phyloP scores from a whole-genome alignment of 1,140 invertebrate species.

The Diabrotica undecimpunctata region DNA sequence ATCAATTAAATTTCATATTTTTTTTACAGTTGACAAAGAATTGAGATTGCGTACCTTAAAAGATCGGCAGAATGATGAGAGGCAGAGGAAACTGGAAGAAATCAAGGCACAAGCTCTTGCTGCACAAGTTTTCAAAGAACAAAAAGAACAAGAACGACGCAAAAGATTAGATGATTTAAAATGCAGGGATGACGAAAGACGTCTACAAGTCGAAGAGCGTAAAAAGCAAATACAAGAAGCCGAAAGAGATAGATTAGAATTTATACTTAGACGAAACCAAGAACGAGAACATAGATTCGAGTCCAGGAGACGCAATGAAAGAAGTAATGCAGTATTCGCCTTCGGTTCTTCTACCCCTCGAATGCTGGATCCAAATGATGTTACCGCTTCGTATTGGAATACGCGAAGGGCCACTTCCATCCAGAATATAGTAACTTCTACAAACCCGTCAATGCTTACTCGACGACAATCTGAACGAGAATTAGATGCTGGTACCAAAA shows the following conservation, averaged over 20 bases:
- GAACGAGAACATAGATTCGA: constrained; percentile 80
- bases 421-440: constrained; percentile 66
- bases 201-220: constrained; percentile 77
- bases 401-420: constrained; percentile 80
- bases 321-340: constrained; percentile 70
- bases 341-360: constrained; percentile 86
- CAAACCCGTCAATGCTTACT: constrained; percentile 65
- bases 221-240: constrained; percentile 84
- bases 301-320: constrained; percentile 65
- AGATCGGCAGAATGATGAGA: constrained; percentile 81
- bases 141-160: constrained; percentile 79
- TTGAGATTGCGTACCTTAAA: constrained; percentile 63
- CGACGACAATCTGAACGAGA: constrained; percentile 79
- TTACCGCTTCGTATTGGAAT: constrained; percentile 74
- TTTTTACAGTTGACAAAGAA: constrained; percentile 51
- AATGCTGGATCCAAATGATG: constrained; percentile 78
- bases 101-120: constrained; percentile 79
- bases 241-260: constrained; percentile 77
- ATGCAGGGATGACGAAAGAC: constrained; percentile 69
- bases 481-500: constrained; percentile 73
- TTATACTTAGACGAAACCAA: constrained; percentile 77
- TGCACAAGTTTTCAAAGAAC: constrained; percentile 82
- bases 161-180: constrained; percentile 76
- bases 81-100: constrained; percentile 80
- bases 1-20: not conserved